Conservation (phyloP, 2,888 invertebrate species). For the Pterostichus niger region DNA sequence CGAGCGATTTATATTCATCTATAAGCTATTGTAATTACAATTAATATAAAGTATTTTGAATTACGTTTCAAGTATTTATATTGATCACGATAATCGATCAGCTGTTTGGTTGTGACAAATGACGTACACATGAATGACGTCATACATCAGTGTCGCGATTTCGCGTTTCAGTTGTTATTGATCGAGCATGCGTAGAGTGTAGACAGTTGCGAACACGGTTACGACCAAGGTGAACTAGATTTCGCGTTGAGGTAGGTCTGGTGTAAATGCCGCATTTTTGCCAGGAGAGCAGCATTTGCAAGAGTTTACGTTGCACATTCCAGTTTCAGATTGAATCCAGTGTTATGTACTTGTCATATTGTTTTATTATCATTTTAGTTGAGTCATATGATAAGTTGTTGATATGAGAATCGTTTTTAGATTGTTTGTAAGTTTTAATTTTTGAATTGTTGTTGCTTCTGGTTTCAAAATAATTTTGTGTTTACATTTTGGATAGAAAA, state of each 20-base stretch:
- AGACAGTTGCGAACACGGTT: not conserved
- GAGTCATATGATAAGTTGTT: no score
- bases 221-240: conserved; percentile 45
- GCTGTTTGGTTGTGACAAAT: no score
- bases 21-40: no score
- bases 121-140: not conserved
- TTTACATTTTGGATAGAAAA: no score
- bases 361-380: not conserved
- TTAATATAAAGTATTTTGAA: no score
- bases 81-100: no score
- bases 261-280: conserved; percentile 49
- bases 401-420: no score
- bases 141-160: not conserved
- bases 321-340: not conserved
- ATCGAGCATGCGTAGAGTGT: conserved; percentile 6
- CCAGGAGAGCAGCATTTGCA: conserved; percentile 48
- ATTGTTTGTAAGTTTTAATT: no score
- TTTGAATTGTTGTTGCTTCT: no score
- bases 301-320: not conserved
- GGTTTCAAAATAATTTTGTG: no score
- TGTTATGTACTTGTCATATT: not conserved
- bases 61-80: no score
- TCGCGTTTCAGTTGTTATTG: conserved; percentile 2
- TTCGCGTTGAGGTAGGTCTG: conserved; percentile 55
- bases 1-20: no score